Percentiles rank a stretch among this genome's conserved stretches.
Conservation (phyloP, 2,888 invertebrate species). For the Uloborus plumipes region DNA sequence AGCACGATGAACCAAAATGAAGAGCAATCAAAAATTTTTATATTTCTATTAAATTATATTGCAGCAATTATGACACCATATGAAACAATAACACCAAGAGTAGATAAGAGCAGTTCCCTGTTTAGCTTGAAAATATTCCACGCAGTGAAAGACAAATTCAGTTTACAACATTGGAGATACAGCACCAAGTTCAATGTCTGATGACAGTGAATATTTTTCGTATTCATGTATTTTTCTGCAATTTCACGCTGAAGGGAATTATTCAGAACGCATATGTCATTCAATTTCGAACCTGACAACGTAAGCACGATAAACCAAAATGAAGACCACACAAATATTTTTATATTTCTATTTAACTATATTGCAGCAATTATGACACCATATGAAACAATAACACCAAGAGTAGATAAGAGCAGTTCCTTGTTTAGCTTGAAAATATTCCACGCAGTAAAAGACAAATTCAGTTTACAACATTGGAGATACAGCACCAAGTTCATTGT, state of each 20-base stretch:
- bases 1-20: slow-evolving; percentile 13
- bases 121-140: slow-evolving; percentile 31
- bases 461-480: slow-evolving; percentile 13
- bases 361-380: slow-evolving; percentile 4
- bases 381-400: slow-evolving; percentile 28
- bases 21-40: slow-evolving; percentile 21
- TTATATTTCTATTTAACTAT: no score
- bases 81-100: slow-evolving; percentile 20
- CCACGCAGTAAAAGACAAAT: slow-evolving; percentile 32
- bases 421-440: slow-evolving; percentile 18
- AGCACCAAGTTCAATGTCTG: slow-evolving; percentile 7
- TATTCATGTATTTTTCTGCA: not conserved
- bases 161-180: slow-evolving; percentile 16
- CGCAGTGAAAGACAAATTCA: slow-evolving; percentile 24
- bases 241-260: slow-evolving; percentile 22
- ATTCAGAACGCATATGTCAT: slow-evolving; percentile 12
- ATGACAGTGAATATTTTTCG: not conserved
- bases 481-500: slow-evolving; percentile 15
- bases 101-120: slow-evolving; percentile 14
- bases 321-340: slow-evolving; percentile 18
- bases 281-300: slow-evolving; percentile 19
- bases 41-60: no score
- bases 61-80: slow-evolving; percentile 17
- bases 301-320: slow-evolving; percentile 17
- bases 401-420: slow-evolving; percentile 14